Conservation (phyloP, 1,140 invertebrate species). For the Ceratoteleas bidentatus region DNA sequence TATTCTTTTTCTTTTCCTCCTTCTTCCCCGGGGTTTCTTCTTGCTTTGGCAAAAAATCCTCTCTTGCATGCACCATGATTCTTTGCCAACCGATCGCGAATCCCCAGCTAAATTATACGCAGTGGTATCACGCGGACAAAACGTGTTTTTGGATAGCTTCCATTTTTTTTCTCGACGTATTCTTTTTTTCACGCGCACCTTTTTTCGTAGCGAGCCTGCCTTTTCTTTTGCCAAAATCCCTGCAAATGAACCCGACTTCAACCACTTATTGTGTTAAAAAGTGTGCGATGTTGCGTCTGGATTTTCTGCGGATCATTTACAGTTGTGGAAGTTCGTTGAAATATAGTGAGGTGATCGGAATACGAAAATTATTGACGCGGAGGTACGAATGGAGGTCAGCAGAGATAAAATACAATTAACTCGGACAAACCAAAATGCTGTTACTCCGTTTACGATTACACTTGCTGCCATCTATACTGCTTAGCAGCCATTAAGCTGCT, state of each 20-base stretch:
- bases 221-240: background rate
- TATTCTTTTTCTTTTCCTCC: constrained; percentile 37
- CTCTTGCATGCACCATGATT: constrained; percentile 39
- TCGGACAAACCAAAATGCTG: background rate
- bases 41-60: constrained; percentile 40
- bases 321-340: too few relatives aligned
- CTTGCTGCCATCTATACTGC: constrained; percentile 15
- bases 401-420: background rate
- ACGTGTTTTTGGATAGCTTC: constrained; percentile 33
- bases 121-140: constrained; percentile 31
- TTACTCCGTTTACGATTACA: constrained; percentile 13
- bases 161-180: constrained; percentile 10
- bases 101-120: constrained; percentile 48
- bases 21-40: constrained; percentile 24
- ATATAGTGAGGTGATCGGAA: too few relatives aligned
- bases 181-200: background rate
- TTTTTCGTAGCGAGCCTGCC: constrained; percentile 1
- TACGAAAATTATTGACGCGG: too few relatives aligned
- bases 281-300: too few relatives aligned
- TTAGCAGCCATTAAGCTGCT: constrained; percentile 37
- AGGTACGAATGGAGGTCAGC: background rate
- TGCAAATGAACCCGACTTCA: background rate
- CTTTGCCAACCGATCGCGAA: constrained; percentile 36
- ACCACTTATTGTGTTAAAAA: too few relatives aligned
- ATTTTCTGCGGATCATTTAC: too few relatives aligned